Evolutionary conservation across 2,888 invertebrate species (phyloP).

Genomic region (Notodonta dromedarius): DNA sequence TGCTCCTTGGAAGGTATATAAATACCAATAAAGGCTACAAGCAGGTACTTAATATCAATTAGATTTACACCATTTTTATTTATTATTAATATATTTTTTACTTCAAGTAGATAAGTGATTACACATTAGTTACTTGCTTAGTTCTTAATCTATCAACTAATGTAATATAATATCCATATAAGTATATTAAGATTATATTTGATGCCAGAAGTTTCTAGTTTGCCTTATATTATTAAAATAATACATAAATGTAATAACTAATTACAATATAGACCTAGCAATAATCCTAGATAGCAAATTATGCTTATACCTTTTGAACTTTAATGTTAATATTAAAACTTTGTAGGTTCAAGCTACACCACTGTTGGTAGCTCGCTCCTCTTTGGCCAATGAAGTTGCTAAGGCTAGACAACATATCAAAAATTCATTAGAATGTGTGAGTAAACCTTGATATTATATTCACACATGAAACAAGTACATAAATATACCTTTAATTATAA

Average conservation of each 20-base stretch:
- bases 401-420: conserved; percentile 94
- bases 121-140: no score
- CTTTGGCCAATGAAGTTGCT: conserved; percentile 93
- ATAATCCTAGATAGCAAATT: not conserved
- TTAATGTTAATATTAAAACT: conserved; percentile 30
- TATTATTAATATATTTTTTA: no score
- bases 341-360: conserved; percentile 68
- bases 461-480: not conserved
- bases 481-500: not conserved
- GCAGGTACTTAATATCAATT: not conserved
- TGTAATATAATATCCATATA: no score
- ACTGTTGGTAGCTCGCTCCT: conserved; percentile 78
- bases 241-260: not conserved
- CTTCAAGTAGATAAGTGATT: no score
- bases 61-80: no score
- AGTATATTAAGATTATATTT: no score
- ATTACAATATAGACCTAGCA: not conserved
- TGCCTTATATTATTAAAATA: no score
- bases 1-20: not conserved
- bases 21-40: not conserved
- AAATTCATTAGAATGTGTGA: conserved; percentile 89
- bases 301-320: conserved; percentile 10
- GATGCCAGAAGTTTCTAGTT: no score
- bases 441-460: conserved; percentile 55
- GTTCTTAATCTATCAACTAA: no score